These are phyloP conservation scores for Steinernema carpocapsae DNA, from an alignment of 2,888 invertebrate genomes.

Conservation along the genomic window DNA sequence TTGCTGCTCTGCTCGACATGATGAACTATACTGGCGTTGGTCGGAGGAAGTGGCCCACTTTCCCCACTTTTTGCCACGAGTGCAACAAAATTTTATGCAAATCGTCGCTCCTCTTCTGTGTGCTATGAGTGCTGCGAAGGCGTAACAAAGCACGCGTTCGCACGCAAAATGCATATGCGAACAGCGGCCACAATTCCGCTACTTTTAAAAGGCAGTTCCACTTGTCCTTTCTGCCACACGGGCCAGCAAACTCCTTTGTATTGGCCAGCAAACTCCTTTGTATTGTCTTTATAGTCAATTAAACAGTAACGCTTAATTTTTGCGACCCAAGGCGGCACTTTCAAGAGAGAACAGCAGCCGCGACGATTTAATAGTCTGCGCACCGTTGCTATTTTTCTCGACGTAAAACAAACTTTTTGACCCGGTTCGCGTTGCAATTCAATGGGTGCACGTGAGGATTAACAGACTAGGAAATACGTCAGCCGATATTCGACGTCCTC, in stretches of 20 bases:
- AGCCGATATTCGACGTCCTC: no score
- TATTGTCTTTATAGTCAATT: not conserved
- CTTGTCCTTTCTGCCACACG: constrained; percentile 23
- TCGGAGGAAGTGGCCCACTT: not conserved
- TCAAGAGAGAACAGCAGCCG: not conserved
- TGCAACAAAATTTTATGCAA: constrained; percentile 27
- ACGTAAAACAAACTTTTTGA: not conserved
- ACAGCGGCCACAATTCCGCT: not conserved
- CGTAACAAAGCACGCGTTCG: not conserved
- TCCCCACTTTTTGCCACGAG: not conserved
- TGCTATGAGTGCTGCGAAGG: no score
- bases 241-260: not conserved
- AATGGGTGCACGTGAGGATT: not conserved
- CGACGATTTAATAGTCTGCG: not conserved
- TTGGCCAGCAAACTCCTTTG: not conserved
- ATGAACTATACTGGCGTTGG: constrained; percentile 16
- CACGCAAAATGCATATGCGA: not conserved
- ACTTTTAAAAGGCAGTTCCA: not conserved
- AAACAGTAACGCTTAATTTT: not conserved
- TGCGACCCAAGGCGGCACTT: not conserved
- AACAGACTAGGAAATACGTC: constrained; percentile 11
- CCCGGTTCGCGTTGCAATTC: constrained; percentile 14
- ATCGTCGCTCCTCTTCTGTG: not conserved
- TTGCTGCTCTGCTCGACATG: not conserved
- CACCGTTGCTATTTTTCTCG: not conserved